Evolutionary conservation across 2,888 invertebrate species (phyloP), one percentile per base, ranked within the genome.

Genomic region (Parnassius orleans): DNA sequence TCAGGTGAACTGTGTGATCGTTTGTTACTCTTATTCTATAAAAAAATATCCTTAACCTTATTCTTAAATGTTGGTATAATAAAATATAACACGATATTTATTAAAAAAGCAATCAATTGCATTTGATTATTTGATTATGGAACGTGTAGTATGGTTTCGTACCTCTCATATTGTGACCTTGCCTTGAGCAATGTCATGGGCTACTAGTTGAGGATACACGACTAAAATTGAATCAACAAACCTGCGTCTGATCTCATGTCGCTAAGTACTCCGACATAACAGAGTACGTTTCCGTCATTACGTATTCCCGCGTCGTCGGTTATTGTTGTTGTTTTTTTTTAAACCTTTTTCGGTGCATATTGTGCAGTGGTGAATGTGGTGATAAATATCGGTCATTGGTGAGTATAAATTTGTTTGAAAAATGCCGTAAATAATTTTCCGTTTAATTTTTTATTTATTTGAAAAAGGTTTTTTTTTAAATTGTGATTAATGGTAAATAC

Each of bases 341-440:
- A 10, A 48, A 15, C 0, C 0, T 14, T 53, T 53, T 44, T 19
- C 19, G n/a, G 54, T 50, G 43, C 43, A 12, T 56, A 57, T 12
- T 43, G 57, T 50, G 50, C 12, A 14, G 15, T 50, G 24, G 43
- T 54, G 9, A 33, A 42, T 19, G 10, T n/a, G 14, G 50, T 24
- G 11, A 63, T 53, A 33, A n/a, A 57, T 57, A 56, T 41, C 46
- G 42, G 9, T 44, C 24, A 60, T 33, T 53, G 60, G 60, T 60
- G 53, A 60, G 60, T 60, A 33, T 46, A 47, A 44, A 50, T 50
- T 50, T 33, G 1, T 7, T 5, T 33, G 7, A 5, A 7, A 1
- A 33, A 33, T 5, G 33, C 33, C 5, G 7, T 33, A 5, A 33
- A 33, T 33, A 33, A 33, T 33, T 33, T 33, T 33, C 33, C 33